phyloP scores from a whole-genome alignment of 2,113 vertebrate species.

The Rynchops niger region DNA sequence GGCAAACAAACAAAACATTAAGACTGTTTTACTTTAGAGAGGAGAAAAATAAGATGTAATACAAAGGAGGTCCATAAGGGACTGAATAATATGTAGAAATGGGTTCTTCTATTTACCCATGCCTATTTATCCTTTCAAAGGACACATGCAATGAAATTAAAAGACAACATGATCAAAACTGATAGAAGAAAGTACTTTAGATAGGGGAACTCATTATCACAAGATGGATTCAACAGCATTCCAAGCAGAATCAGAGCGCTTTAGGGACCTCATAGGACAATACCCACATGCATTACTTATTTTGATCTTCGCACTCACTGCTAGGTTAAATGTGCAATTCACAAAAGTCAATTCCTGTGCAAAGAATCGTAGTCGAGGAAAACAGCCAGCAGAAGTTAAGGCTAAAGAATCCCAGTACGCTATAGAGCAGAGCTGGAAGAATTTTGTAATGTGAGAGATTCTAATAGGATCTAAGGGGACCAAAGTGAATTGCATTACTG shows the following conservation, averaged over 20 bases:
- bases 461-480: conserved; percentile 55
- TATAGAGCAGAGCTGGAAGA: conserved; percentile 8
- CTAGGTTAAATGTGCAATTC: conserved; percentile 38
- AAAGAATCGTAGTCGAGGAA: background rate
- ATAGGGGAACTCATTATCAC: background rate
- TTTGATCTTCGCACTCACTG: conserved; percentile 10
- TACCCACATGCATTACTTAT: background rate
- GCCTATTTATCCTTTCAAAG: conserved; percentile 22
- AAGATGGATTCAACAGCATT: background rate
- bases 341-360: background rate
- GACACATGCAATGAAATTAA: conserved; percentile 6
- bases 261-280: background rate
- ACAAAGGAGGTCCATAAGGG: background rate
- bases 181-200: background rate
- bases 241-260: background rate
- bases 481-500: conserved; percentile 49
- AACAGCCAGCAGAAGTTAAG: conserved; percentile 40
- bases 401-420: background rate
- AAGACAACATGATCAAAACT: conserved; percentile 14
- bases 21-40: background rate
- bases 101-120: background rate
- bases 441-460: conserved; percentile 31
- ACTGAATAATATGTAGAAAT: background rate
- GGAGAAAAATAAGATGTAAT: conserved; percentile 24
- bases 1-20: conserved; percentile 35